Evolutionary conservation across 2,888 invertebrate genomes (phyloP), one percentile per base, ranked within the genome.

Genomic region (Eretmocerus hayati): DNA sequence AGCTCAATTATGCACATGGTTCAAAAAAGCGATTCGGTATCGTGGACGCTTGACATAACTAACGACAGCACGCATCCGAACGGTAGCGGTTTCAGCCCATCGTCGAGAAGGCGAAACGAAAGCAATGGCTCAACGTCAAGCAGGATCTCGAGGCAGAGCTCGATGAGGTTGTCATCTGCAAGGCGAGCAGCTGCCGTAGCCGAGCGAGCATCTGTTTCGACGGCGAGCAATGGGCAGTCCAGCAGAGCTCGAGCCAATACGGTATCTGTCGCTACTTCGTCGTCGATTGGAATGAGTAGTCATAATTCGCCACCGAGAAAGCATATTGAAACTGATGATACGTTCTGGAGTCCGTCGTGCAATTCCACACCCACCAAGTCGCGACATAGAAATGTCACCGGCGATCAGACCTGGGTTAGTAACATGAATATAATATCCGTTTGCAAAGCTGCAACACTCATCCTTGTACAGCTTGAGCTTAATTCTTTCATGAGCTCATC

Each of bases 1-100:
- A n/a, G n/a, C n/a, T n/a, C n/a, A n/a, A n/a, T n/a, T 21, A 89
- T 89, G 63, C 87, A 84, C 13, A 84, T 90, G 54, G 87, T 90
- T 2, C 86, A 89, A 67, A 89, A 90, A 67, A 84, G 83, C 47
- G 90, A 89, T 67, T 90, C 89, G 0, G 87, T 90, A 32, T 87
- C 89, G 62, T 90, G 87, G 82, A 87, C 90, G 16, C 74, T 90
- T 23, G 89, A 90, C 67, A 84, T 90, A 65, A 84, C 84, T 42
- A 66, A 49, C 16, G 66, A 48, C 16, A 43, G 41, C 32, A 42
- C 35, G 35, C 46, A 49, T 13, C 30, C 37, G 35, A 38, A 38
- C 67, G 61, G 48, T 40, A 3, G 16, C 48, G 21, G 9, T 36
- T 9, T 8, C 21, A 9, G 39, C 39, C 16, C 44, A 42, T 49